Base-by-base conservation (phyloP, 2,888 invertebrate genomes). In the Apoderus coryli region DNA sequence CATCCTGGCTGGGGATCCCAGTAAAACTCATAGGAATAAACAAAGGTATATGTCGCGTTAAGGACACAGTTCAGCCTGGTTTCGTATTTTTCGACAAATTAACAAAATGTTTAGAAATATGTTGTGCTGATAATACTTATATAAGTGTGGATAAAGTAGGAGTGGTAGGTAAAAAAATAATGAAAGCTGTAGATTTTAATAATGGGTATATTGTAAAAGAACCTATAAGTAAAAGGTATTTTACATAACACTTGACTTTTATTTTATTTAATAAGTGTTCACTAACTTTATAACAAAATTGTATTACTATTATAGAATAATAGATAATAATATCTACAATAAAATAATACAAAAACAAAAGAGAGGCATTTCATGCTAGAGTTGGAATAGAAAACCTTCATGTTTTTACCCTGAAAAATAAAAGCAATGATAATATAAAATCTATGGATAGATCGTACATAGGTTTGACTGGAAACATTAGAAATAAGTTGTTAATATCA, bases 171-270 rank as follows among this genome's bases (percentile, higher is more conserved):
- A 76, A 70, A 52, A 76, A 68, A 53, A 61, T 67, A 44, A 82
- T 90, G 70, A 68, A 64, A 28, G 81, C 86, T 3, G 47, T 58
- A 44, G 85, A 86, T 51, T 93, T 93, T 62, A 73, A 73, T 56
- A 88, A 88, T 63, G 90, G 90, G 5, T 90, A 75, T 56, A 59
- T 89, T 15, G 71, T 67, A 48, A 76, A 76, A 59, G 37, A 39
- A 25, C 14, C 56, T 44, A 42, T 55, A 38, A 40, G 45, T 19
- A 44, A 46, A 26, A 57, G 56, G 49, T 59, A 46, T 46, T 57
- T 59, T 57, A 52, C 46, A 44, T 57, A 45, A 52, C 34, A 32
- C 25, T 19, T 28, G 16, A 22, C n/a, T 11, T 15, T 29, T 6
- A 6, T 19, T 19, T 19, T 19, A 19, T 19, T 19, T 19, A 19